Evolutionary conservation across 2,888 invertebrate species (phyloP).

Genomic region (Philaethria dido): DNA sequence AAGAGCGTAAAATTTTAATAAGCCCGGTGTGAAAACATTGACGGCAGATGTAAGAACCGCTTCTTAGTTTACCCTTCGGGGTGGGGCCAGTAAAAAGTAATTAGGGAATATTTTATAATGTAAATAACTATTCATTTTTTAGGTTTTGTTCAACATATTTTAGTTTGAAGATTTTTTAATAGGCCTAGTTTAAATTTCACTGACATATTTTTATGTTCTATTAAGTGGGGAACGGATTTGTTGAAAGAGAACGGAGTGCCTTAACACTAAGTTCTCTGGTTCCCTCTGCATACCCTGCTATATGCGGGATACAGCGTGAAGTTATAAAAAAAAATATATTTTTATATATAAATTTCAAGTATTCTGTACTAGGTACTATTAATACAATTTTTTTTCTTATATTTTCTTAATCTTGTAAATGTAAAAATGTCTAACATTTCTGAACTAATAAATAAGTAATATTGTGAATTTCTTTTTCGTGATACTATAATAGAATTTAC

Average conservation of each 20-base stretch:
- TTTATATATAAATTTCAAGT: no score
- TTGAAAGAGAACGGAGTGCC: no score
- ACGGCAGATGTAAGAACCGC: conserved; percentile 52
- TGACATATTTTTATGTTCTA: no score
- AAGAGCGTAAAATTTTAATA: conserved; percentile 63
- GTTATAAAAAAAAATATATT: no score
- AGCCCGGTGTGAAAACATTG: conserved; percentile 65
- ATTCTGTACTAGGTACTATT: no score
- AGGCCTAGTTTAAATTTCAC: no score
- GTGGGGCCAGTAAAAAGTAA: conserved; percentile 55
- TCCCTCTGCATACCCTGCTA: no score
- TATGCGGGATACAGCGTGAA: no score
- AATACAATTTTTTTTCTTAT: no score
- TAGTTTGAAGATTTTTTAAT: no score
- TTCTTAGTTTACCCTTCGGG: conserved; percentile 41
- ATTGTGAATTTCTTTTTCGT: background rate
- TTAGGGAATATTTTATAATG: conserved; percentile 34
- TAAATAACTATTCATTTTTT: conserved; percentile 5
- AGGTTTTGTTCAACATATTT: background rate
- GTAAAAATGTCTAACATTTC: background rate
- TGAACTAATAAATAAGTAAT: background rate
- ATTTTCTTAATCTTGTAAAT: background rate
- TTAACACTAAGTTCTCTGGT: no score
- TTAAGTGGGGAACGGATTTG: no score
- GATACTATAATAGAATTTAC: background rate